A percentile compares a stretch with the other conserved stretches of the same genome.
These are phyloP conservation scores for Manis pentadactyla DNA, from an alignment of 2,797 vertebrate genomes.

Conservation along the genomic window DNA sequence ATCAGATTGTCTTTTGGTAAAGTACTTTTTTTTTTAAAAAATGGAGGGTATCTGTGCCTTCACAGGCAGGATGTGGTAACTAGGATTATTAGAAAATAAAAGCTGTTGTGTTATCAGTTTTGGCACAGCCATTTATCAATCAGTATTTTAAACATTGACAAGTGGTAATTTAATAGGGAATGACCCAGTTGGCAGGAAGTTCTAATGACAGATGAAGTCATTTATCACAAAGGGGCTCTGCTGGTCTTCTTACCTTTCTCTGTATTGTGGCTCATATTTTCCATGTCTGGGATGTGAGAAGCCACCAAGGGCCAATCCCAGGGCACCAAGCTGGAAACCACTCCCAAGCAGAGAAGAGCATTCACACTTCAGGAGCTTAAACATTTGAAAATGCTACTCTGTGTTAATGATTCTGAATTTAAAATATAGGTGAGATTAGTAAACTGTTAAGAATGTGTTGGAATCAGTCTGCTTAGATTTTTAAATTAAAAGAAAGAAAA, in stretches of 20 bases:
- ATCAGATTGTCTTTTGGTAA: slow-evolving; percentile 85
- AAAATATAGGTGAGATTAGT: neutral
- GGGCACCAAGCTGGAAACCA: slow-evolving; percentile 85
- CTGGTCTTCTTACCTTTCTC: slow-evolving; percentile 90
- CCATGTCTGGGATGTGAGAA: slow-evolving; percentile 88
- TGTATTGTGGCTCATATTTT: slow-evolving; percentile 88
- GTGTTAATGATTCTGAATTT: neutral
- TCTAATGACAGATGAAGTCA: slow-evolving; percentile 97
- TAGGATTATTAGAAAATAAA: slow-evolving; percentile 90
- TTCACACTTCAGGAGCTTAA: slow-evolving; percentile 84
- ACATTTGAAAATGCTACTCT: neutral
- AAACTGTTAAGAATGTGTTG: neutral
- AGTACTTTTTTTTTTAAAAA: slow-evolving; percentile 73
- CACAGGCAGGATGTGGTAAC: slow-evolving; percentile 87
- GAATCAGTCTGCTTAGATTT: neutral
- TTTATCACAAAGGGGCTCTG: slow-evolving; percentile 92
- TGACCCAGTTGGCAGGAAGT: slow-evolving; percentile 97
- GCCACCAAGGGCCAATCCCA: slow-evolving; percentile 87
- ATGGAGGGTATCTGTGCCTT: slow-evolving; percentile 83
- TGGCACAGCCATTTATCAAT: slow-evolving; percentile 98
- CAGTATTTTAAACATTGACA: slow-evolving; percentile 98
- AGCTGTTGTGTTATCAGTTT: slow-evolving; percentile 92
- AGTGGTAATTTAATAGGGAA: slow-evolving; percentile 99
- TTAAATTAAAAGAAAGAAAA: neutral
- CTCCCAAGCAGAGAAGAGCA: slow-evolving; percentile 78